phyloP scores from a whole-genome alignment of 2,888 invertebrate genomes.

The Conops quadrifasciatus region DNA sequence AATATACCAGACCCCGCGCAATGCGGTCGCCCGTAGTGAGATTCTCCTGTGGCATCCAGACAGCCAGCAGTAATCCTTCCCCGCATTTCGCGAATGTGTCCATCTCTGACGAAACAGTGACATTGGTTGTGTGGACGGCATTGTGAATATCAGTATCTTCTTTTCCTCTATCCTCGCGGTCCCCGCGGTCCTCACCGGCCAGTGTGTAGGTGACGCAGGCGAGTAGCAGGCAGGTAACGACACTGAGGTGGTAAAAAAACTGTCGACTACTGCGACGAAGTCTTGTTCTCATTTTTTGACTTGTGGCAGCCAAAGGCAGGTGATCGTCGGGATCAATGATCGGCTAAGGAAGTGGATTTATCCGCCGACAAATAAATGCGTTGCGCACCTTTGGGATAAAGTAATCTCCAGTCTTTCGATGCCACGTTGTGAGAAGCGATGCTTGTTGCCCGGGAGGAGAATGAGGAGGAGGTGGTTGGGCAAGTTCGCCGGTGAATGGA shows the following conservation, averaged over 20 bases:
- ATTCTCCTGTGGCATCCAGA: conserved; percentile 87
- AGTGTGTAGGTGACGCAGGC: conserved; percentile 18
- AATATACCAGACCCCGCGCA: conserved; percentile 89
- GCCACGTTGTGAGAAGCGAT: conserved; percentile 11
- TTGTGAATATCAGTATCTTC: neutral
- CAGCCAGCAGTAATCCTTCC: conserved; percentile 85
- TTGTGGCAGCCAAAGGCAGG: neutral
- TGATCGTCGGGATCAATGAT: neutral
- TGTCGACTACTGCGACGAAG: conserved; percentile 13
- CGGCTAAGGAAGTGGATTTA: neutral
- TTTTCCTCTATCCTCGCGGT: neutral
- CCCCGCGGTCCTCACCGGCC: conserved; percentile 1
- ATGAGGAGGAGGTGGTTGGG: no score
- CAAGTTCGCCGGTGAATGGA: neutral
- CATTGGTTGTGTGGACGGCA: conserved; percentile 31
- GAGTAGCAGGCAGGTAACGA: conserved; percentile 19
- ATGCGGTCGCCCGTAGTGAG: conserved; percentile 79
- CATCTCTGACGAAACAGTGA: conserved; percentile 40
- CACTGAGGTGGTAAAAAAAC: conserved; percentile 21
- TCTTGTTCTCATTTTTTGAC: conserved; percentile 17
- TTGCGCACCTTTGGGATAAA: conserved; percentile 3
- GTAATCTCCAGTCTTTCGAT: conserved; percentile 23
- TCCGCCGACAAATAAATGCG: conserved; percentile 1
- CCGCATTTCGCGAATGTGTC: conserved; percentile 68
- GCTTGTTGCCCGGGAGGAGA: neutral